Percentiles rank a stretch among this genome's conserved stretches.
These are phyloP conservation scores for Ibycter americanus DNA, from an alignment of 2,797 vertebrate genomes.

Conservation along the genomic window DNA sequence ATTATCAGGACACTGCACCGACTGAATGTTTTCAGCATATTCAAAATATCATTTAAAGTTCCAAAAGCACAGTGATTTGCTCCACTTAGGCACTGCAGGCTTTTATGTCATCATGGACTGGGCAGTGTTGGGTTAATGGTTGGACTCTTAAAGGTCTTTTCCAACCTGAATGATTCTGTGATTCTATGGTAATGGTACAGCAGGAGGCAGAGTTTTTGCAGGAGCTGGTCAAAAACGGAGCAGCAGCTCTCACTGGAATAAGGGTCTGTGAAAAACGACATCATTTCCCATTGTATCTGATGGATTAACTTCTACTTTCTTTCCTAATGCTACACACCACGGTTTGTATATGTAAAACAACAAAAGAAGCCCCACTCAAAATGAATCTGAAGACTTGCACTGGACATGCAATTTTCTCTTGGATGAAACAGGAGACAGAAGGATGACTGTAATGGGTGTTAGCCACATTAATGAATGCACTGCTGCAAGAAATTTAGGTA, in stretches of 20 bases:
- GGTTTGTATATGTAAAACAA: background rate
- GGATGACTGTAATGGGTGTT: background rate
- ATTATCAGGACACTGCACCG: background rate
- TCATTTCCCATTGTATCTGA: background rate
- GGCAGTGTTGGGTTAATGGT: too few species aligned
- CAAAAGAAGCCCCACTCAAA: fast-evolving
- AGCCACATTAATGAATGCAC: fast-evolving
- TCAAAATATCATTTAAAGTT: background rate
- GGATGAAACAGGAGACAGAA: background rate
- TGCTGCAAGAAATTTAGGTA: background rate
- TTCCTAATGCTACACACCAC: background rate
- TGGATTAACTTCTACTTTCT: background rate
- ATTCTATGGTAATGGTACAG: background rate
- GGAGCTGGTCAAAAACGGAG: background rate
- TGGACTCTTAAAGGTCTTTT: too few species aligned
- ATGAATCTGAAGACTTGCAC: background rate
- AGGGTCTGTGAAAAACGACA: background rate
- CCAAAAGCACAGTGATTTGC: background rate
- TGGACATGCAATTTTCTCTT: background rate
- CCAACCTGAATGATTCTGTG: too few species aligned
- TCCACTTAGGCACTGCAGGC: background rate
- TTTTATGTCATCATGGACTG: background rate
- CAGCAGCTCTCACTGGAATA: background rate
- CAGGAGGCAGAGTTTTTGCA: background rate
- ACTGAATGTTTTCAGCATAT: background rate